phyloP scores from a whole-genome alignment of 2,797 vertebrate genomes.

The Nyctibius grandis region DNA sequence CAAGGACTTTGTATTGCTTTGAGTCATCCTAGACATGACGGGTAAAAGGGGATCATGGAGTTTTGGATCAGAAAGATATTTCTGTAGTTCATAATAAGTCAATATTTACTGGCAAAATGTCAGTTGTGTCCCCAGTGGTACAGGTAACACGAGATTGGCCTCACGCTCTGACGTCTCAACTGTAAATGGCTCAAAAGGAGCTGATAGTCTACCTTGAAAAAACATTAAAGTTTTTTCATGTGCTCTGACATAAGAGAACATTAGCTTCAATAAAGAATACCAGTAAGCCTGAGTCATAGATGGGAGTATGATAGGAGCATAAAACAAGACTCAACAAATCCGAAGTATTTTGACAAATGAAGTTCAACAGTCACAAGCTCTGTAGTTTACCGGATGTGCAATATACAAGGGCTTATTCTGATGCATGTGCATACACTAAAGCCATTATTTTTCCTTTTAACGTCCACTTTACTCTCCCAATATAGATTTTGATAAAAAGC shows the following conservation, averaged over 20 bases:
- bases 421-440: background rate
- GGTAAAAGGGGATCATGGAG: background rate
- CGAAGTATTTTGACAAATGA: background rate
- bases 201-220: background rate
- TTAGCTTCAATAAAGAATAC: background rate
- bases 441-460: background rate
- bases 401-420: background rate
- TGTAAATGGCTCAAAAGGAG: background rate
- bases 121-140: background rate
- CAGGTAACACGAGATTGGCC: background rate
- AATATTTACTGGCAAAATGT: background rate
- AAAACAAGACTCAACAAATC: background rate
- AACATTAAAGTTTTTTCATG: background rate
- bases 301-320: background rate
- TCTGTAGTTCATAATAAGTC: background rate
- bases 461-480: background rate
- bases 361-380: background rate
- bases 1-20: background rate
- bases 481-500: background rate
- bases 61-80: background rate
- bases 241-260: background rate
- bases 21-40: background rate
- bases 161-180: background rate
- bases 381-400: background rate
- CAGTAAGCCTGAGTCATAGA: background rate